A percentile compares a stretch with the other conserved stretches of the same genome.
These are phyloP conservation scores for Apamea monoglypha DNA, from an alignment of 2,888 invertebrate species.

Conservation along the genomic window DNA sequence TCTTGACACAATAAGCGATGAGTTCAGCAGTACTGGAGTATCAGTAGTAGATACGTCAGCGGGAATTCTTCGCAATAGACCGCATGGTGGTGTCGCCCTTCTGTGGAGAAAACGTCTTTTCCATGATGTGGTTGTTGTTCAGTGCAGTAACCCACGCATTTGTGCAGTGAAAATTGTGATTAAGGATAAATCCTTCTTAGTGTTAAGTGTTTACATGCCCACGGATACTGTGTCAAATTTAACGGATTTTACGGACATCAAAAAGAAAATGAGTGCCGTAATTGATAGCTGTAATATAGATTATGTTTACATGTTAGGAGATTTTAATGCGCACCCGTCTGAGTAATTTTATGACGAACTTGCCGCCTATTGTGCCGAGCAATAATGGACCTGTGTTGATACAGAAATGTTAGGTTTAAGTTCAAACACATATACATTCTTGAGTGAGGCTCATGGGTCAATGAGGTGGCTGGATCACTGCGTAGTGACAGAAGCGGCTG, in stretches of 20 bases:
- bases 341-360: slow-evolving; percentile 57
- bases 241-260: slow-evolving; percentile 44
- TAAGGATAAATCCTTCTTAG: slow-evolving; percentile 36
- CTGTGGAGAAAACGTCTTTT: neutral
- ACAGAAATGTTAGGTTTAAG: slow-evolving; percentile 36
- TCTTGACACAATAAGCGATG: too few species aligned
- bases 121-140: neutral
- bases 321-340: slow-evolving; percentile 64
- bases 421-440: slow-evolving; percentile 36
- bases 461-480: slow-evolving; percentile 38
- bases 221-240: slow-evolving; percentile 15
- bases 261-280: slow-evolving; percentile 53
- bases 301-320: slow-evolving; percentile 55
- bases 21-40: too few species aligned
- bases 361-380: slow-evolving; percentile 53
- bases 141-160: slow-evolving; percentile 42
- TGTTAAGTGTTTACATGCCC: slow-evolving; percentile 65
- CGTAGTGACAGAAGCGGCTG: slow-evolving; percentile 6
- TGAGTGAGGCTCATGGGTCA: neutral
- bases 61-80: too few species aligned
- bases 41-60: too few species aligned
- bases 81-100: too few species aligned
- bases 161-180: slow-evolving; percentile 38
- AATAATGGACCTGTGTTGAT: slow-evolving; percentile 58
- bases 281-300: slow-evolving; percentile 45